These are phyloP conservation scores for Caenorhabditis sp. DNA, from an alignment of 2,888 invertebrate species.

Conservation along the genomic window DNA sequence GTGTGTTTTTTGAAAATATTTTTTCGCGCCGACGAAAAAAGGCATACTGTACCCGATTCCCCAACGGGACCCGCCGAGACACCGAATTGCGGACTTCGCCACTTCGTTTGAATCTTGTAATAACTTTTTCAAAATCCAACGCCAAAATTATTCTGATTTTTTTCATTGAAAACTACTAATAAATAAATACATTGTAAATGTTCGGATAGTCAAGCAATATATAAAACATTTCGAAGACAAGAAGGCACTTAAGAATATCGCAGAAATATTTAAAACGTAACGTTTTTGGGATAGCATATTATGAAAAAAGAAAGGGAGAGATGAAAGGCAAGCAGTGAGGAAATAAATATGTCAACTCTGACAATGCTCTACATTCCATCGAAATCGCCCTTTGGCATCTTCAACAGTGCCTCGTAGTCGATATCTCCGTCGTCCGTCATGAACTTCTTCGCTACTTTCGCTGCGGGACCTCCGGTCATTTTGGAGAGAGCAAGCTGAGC, in stretches of 20 bases:
- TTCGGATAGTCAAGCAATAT: no score
- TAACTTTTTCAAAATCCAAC: no score
- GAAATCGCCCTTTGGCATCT: constrained; percentile 73
- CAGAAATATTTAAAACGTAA: neutral
- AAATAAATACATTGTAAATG: no score
- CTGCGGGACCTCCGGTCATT: constrained; percentile 68
- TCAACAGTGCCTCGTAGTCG: constrained; percentile 82
- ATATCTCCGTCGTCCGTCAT: constrained; percentile 79
- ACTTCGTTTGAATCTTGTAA: no score
- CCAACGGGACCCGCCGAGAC: no score
- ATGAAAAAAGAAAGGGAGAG: constrained; percentile 4
- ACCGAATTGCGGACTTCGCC: no score
- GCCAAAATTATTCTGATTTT: no score
- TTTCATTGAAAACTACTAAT: no score
- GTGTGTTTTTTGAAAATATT: no score
- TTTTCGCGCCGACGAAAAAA: no score
- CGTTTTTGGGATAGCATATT: neutral
- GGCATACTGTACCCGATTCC: no score
- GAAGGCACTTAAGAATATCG: constrained; percentile 11
- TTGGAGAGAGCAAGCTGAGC: constrained; percentile 79
- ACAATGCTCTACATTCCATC: constrained; percentile 37
- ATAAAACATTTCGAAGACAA: neutral
- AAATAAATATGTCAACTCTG: neutral
- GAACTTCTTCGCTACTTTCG: constrained; percentile 68
- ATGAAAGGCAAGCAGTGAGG: neutral